Conservation (phyloP, 2,113 vertebrate genomes). For the Turnix velox region DNA sequence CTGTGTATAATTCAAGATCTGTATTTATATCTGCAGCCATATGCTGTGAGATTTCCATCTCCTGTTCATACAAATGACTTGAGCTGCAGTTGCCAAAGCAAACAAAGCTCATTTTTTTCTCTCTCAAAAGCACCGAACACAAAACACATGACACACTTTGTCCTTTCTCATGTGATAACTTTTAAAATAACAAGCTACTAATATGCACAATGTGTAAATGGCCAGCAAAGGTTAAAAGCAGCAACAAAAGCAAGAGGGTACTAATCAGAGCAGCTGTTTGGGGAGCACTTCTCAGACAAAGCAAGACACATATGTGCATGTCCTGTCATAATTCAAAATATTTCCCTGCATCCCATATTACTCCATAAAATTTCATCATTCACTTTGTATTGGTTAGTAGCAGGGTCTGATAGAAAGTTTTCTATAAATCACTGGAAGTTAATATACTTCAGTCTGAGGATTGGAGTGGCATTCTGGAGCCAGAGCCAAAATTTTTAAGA, state of each 20-base stretch:
- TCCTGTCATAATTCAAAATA: background rate
- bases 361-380: background rate
- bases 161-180: conserved; percentile 53
- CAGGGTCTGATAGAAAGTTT: background rate
- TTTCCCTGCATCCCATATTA: background rate
- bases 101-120: conserved; percentile 32
- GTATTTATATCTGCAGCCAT: conserved; percentile 63
- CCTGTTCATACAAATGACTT: conserved; percentile 64
- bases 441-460: background rate
- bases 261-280: background rate
- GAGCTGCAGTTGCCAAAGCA: conserved; percentile 70
- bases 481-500: background rate
- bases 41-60: conserved; percentile 64
- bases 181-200: conserved; percentile 49
- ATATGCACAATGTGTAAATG: background rate
- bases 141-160: conserved; percentile 30
- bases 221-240: conserved; percentile 27
- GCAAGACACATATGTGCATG: background rate
- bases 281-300: background rate
- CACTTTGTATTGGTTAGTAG: background rate
- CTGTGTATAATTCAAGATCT: conserved; percentile 53
- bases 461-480: background rate
- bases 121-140: background rate
- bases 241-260: background rate
- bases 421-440: background rate